These are phyloP conservation scores for Sprattus sprattus DNA, from an alignment of 2,113 vertebrate species.

Conservation along the genomic window DNA sequence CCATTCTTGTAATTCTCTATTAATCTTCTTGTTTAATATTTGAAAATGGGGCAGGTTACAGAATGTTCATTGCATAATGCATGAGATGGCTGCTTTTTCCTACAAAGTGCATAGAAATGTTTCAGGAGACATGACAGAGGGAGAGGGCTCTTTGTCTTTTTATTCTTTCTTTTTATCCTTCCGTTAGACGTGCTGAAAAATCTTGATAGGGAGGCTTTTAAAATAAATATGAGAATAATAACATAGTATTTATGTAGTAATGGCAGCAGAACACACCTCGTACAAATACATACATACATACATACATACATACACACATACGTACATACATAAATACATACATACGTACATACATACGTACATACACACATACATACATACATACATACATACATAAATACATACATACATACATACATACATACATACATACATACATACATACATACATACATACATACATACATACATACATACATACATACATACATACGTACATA, in stretches of 20 bases:
- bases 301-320: too few species aligned
- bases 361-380: too few species aligned
- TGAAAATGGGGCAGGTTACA: slow-evolving; percentile 9
- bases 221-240: not conserved
- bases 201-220: not conserved
- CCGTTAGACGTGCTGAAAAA: not conserved
- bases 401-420: too few species aligned
- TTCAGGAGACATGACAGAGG: not conserved
- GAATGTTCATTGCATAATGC: slow-evolving; percentile 29
- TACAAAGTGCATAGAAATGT: slow-evolving; percentile 5
- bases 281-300: not conserved
- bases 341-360: too few species aligned
- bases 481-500: not conserved
- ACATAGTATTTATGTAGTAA: not conserved
- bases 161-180: not conserved
- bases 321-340: too few species aligned
- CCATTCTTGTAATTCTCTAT: not conserved
- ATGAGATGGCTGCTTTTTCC: slow-evolving; percentile 18
- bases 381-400: too few species aligned
- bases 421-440: too few species aligned
- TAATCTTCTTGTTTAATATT: slow-evolving; percentile 34
- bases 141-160: not conserved
- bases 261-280: not conserved
- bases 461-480: too few species aligned
- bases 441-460: too few species aligned